Evolutionary conservation across 2,113 vertebrate species (phyloP).

Genomic region (Vimba vimba): DNA sequence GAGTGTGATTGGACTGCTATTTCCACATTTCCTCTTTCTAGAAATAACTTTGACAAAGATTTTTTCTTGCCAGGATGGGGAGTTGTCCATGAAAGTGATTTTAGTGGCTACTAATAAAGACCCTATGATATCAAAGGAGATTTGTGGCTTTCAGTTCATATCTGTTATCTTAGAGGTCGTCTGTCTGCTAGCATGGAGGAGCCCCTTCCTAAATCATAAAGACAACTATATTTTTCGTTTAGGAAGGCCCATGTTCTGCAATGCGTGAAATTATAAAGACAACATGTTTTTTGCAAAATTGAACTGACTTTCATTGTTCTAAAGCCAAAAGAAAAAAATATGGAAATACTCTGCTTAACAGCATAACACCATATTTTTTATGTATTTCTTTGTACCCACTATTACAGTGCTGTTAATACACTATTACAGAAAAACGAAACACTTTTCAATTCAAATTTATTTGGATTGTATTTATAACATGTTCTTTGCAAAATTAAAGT

Average conservation of each 20-base stretch:
- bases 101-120: background rate
- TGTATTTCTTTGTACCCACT: background rate
- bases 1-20: background rate
- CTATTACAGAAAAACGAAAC: background rate
- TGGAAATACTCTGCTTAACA: background rate
- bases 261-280: background rate
- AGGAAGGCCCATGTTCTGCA: background rate
- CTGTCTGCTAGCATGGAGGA: constrained; percentile 32
- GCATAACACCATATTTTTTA: background rate
- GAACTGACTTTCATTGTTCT: too few relatives aligned
- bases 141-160: background rate
- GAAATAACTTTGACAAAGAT: constrained; percentile 21
- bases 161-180: background rate
- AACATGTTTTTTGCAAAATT: background rate
- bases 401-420: background rate
- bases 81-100: background rate
- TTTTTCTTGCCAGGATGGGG: background rate
- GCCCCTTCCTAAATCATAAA: background rate
- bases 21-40: constrained; percentile 11
- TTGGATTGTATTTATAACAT: background rate
- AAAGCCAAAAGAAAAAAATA: background rate
- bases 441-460: background rate
- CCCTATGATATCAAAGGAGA: background rate
- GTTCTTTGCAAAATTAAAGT: background rate
- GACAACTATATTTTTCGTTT: background rate